Evolutionary conservation across 1,140 invertebrate genomes (phyloP), one percentile per base, ranked within the genome.

Genomic region (Oryzaephilus surinamensis): DNA sequence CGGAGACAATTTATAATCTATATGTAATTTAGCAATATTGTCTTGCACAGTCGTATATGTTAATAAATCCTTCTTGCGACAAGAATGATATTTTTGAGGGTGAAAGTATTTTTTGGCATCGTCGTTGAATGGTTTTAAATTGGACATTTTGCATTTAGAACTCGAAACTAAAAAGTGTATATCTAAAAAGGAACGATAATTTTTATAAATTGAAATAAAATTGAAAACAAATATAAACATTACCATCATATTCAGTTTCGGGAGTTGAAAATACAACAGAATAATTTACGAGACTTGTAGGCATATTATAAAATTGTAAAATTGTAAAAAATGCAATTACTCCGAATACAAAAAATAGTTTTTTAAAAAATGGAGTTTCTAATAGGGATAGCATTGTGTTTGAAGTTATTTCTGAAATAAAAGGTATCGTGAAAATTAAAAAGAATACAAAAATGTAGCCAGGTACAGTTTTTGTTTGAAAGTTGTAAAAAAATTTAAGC

Each of bases 71-170:
- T 41, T 30, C 36, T 52, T 61, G 3, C 66, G 61, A 50, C 81
- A 85, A 0, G 63, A 37, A 19, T 76, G 65, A 27, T 74, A 74
- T 37, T 70, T 66, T 24, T 67, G 60, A 14, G 70, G 66, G 27
- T 69, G 67, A 13, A 79, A 70, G 41, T 74, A 70, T 16, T 66
- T 58, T 42, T 63, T 66, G n/a, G 83, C 74, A 14, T 77, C 74
- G 4, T 67, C 56, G 40, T 81, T 74, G 50, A 76, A 70, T 0
- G 81, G 79, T 54, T 84, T 69, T 29, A 79, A 61, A 30, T 78
- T 71, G 2, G 75, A 70, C 48, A 87, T 81, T 41, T 72, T 68
- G 46, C 83, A 87, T 41, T 69, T 70, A 1, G 75, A 62, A 51
- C 72, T 82, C 60, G 74, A 77, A 2, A 85, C 74, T 26, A 84